phyloP scores from a whole-genome alignment of 2,113 vertebrate genomes.

The Albula goreensis region DNA sequence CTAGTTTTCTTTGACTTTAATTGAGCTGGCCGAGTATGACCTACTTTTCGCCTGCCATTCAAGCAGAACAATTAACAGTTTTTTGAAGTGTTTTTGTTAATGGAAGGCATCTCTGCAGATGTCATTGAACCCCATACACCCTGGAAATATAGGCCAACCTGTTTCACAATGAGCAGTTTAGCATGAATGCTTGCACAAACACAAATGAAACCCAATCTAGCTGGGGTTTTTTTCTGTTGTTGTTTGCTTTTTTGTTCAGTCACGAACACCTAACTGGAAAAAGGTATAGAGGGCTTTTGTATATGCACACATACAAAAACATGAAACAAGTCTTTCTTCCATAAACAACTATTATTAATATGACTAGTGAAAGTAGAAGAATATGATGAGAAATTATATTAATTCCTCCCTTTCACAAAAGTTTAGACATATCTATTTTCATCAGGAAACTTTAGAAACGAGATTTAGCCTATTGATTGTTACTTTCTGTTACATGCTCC shows the following conservation, averaged over 20 bases:
- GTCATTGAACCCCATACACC: conserved; percentile 20
- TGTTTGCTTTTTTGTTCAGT: conserved; percentile 45
- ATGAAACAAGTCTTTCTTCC: neutral
- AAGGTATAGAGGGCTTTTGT: neutral
- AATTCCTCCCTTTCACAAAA: neutral
- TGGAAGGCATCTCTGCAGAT: conserved; percentile 42
- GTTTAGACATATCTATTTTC: neutral
- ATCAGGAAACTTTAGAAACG: too few relatives aligned
- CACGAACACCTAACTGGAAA: conserved; percentile 45
- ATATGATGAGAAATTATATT: neutral
- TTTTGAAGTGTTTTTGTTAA: conserved; percentile 54
- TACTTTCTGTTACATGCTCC: neutral
- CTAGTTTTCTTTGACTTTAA: conserved; percentile 41
- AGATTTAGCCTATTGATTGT: neutral
- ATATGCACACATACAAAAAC: neutral
- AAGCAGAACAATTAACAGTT: conserved; percentile 61
- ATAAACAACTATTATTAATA: neutral
- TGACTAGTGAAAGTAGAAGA: neutral
- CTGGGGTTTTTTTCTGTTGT: conserved; percentile 45
- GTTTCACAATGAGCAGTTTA: conserved; percentile 48
- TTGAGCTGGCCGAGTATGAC: conserved; percentile 62
- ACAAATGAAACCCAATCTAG: conserved; percentile 64
- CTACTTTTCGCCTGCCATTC: conserved; percentile 61
- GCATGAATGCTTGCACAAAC: conserved; percentile 43
- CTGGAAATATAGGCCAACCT: conserved; percentile 11